A percentile compares a stretch with the other conserved stretches of the same genome.
Evolutionary conservation across 1,140 invertebrate genomes (phyloP).

Genomic region (Probaryconus sp.): DNA sequence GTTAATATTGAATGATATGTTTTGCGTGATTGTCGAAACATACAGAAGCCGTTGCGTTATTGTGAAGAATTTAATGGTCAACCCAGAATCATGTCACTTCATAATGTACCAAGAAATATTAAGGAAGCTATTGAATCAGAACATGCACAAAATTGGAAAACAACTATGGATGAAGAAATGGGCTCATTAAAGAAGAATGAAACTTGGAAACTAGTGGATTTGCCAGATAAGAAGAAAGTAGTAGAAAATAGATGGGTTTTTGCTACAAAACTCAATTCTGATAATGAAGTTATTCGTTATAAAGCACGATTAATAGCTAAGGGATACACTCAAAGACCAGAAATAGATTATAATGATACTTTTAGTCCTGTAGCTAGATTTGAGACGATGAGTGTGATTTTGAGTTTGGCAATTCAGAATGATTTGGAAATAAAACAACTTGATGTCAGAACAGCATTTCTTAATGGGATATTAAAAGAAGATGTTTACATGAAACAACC

Average conservation of each 20-base stretch:
- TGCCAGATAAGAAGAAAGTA: constrained; percentile 24
- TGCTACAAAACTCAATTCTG: constrained; percentile 30
- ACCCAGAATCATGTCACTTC: background rate
- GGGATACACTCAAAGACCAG: constrained; percentile 2
- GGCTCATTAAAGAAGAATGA: constrained; percentile 39
- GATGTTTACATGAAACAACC: constrained; percentile 68
- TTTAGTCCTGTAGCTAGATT: constrained; percentile 27
- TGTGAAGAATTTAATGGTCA: background rate
- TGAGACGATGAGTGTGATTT: constrained; percentile 26
- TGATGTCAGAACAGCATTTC: constrained; percentile 51
- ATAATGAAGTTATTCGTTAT: constrained; percentile 16
- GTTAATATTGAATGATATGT: background rate
- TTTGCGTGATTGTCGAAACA: background rate
- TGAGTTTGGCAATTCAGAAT: constrained; percentile 4
- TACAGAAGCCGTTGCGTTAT: background rate
- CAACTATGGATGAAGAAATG: constrained; percentile 45
- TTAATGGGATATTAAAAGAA: constrained; percentile 63
- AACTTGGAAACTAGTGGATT: constrained; percentile 44
- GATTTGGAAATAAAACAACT: constrained; percentile 23
- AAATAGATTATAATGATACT: constrained; percentile 12
- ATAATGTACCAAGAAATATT: background rate
- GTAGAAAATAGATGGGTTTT: constrained; percentile 44
- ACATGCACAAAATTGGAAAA: constrained; percentile 36
- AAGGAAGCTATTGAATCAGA: constrained; percentile 10
- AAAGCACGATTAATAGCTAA: constrained; percentile 22